Evolutionary conservation across 2,888 invertebrate genomes (phyloP).

Genomic region (Macrophya annulata): DNA sequence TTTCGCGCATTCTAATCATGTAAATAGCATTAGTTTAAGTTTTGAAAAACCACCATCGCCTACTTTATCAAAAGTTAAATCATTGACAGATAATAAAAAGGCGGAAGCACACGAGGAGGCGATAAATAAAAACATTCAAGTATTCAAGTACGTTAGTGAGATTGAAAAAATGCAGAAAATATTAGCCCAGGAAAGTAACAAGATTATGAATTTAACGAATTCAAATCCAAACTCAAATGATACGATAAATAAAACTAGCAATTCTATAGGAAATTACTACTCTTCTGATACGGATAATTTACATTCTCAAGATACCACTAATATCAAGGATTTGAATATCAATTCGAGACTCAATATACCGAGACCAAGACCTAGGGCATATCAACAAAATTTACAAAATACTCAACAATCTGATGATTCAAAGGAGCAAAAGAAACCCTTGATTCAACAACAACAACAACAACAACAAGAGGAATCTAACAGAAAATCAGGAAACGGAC

Average conservation of each 20-base stretch:
- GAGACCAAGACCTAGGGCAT: constrained; percentile 68
- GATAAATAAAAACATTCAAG: constrained; percentile 75
- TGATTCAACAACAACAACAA: constrained; percentile 27
- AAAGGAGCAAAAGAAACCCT: constrained; percentile 67
- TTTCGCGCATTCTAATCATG: constrained; percentile 72
- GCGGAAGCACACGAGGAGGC: constrained; percentile 74
- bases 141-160: constrained; percentile 79
- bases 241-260: constrained; percentile 65
- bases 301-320: constrained; percentile 64
- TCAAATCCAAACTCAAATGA: constrained; percentile 67
- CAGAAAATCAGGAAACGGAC: constrained; percentile 26
- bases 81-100: constrained; percentile 67
- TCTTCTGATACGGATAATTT: constrained; percentile 63
- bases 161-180: constrained; percentile 81
- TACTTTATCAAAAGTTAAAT: constrained; percentile 70
- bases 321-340: constrained; percentile 66
- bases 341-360: constrained; percentile 68
- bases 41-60: constrained; percentile 75
- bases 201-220: constrained; percentile 63
- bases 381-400: constrained; percentile 65
- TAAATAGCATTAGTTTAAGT: constrained; percentile 68
- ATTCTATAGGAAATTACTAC: constrained; percentile 62
- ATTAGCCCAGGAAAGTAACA: constrained; percentile 74
- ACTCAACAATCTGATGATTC: constrained; percentile 62
- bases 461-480: constrained; percentile 44